Evolutionary conservation across 1,140 invertebrate species (phyloP).

Genomic region (Paraescarpia echinospica): DNA sequence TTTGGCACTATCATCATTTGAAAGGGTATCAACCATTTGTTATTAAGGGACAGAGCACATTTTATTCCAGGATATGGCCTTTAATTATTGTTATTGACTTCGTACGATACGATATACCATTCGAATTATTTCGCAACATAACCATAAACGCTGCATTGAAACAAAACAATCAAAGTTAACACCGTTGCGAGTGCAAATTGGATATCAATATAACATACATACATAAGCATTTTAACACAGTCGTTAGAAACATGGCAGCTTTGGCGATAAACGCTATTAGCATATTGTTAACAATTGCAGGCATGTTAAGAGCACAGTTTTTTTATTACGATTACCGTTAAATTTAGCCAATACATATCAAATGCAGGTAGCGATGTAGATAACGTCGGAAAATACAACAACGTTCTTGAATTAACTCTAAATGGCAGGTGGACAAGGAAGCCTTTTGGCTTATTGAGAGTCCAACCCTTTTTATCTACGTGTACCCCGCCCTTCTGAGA

Average conservation of each 20-base stretch:
- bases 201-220: not conserved
- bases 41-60: too few relatives aligned
- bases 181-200: not conserved
- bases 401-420: not conserved
- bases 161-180: not conserved
- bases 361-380: not conserved
- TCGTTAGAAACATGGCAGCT: not conserved
- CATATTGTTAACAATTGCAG: not conserved
- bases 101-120: not conserved
- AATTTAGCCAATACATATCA: not conserved
- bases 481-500: too few relatives aligned
- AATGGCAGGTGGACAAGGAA: too few relatives aligned
- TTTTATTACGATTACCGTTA: not conserved
- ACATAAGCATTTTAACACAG: not conserved
- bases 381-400: not conserved
- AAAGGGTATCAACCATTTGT: too few relatives aligned
- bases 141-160: not conserved
- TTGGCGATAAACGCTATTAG: not conserved
- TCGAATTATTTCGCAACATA: not conserved
- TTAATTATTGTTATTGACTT: not conserved
- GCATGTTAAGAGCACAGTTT: not conserved
- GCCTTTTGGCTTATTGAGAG: too few relatives aligned
- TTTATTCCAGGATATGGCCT: too few relatives aligned
- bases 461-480: too few relatives aligned
- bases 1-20: too few relatives aligned